Conservation (phyloP, 2,797 vertebrate species). For the Danio kyathit region DNA sequence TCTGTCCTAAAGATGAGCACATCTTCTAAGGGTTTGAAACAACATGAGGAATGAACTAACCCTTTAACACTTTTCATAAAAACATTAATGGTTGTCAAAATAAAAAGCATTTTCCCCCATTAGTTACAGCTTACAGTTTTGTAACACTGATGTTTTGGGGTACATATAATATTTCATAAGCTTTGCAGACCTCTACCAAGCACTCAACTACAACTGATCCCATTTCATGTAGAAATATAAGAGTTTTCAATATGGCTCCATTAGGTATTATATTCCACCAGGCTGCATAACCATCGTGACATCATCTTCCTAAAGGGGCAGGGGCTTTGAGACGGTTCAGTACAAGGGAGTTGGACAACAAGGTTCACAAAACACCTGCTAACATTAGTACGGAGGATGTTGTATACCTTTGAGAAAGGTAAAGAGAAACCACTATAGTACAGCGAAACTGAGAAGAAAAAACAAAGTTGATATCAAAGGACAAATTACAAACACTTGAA, state of each 20-base stretch:
- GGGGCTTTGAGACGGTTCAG: slow-evolving; percentile 51
- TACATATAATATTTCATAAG: not conserved
- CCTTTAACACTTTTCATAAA: not conserved
- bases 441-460: slow-evolving; percentile 54
- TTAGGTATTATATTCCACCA: slow-evolving; percentile 17
- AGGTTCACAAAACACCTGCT: slow-evolving; percentile 65
- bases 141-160: slow-evolving; percentile 25
- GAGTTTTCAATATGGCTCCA: slow-evolving; percentile 27
- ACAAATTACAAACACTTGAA: slow-evolving; percentile 73
- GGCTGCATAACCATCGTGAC: slow-evolving; percentile 14
- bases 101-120: not conserved
- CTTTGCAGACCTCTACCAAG: slow-evolving; percentile 26
- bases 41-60: too few relatives aligned
- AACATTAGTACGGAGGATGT: slow-evolving; percentile 60
- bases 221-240: not conserved
- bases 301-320: slow-evolving; percentile 20
- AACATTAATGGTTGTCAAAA: slow-evolving; percentile 15
- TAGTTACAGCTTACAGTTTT: not conserved
- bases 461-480: slow-evolving; percentile 54
- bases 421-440: slow-evolving; percentile 59
- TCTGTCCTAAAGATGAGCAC: too few relatives aligned
- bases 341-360: slow-evolving; percentile 62
- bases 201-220: not conserved
- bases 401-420: slow-evolving; percentile 54
- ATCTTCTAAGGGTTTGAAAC: too few relatives aligned